Base-by-base conservation (phyloP, 2,113 vertebrate genomes). In the Phalacrocorax aristotelis region DNA sequence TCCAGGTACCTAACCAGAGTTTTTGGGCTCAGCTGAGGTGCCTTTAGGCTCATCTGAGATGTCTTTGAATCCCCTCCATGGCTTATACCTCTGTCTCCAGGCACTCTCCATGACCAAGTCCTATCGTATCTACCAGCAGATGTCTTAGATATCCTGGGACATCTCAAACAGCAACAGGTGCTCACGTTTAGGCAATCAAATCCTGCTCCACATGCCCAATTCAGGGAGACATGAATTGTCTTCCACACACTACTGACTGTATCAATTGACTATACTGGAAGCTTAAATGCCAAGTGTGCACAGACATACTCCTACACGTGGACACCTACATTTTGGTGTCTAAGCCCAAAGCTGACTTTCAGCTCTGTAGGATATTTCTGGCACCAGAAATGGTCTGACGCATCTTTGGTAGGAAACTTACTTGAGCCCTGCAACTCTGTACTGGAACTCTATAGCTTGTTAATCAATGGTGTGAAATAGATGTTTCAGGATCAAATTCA, bases 401-500 rank as follows among this genome's bases (percentile, higher is more conserved):
- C 1, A 1, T 58, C 42, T 65, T 74, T 66, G 15, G 17, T 58
- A 91, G 10, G 21, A 30, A 76, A 23, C 19, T 3, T 76, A 30
- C 20, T 30, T 62, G 48, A 60, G 62, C 15, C 38, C 58, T 85
- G 23, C 38, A 82, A 68, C 36, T 32, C 44, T 26, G 4, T 15
- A 15, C 34, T 90, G 80, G 46, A 77, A 23, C 13, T 10, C 10
- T 54, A 7, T 21, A 34, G 27, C 75, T 86, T 55, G 27, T 54
- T 86, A 77, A 38, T 69, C 46, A 74, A 5, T 46, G 51, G 36
- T 65, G 68, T 74, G 70, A 95, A 80, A 64, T 9, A 57, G 25
- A 77, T 9, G 4, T 54, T 96, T 93, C 74, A 83, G 70, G 36
- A 76, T 87, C 52, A 78, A 91, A 83, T 96, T 93, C 78, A 71